phyloP scores from a whole-genome alignment of 2,113 vertebrate species.

The Nettapus auritus region DNA sequence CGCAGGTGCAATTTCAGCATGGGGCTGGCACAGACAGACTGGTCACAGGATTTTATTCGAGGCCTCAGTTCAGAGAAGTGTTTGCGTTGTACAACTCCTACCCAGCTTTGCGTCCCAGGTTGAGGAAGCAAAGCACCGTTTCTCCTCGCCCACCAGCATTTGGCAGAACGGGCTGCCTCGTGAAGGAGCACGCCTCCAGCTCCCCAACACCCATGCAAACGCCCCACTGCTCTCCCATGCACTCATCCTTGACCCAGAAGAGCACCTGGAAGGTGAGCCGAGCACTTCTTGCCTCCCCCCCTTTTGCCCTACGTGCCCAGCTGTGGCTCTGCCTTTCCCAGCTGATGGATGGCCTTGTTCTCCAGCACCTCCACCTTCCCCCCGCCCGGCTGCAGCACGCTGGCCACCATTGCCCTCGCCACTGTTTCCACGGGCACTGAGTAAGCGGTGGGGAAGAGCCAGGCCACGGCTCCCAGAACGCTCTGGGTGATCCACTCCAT shows the following conservation, averaged over 20 bases:
- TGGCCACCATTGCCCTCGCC: slow-evolving; percentile 81
- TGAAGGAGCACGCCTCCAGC: background rate
- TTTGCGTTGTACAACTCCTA: background rate
- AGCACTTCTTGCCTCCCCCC: background rate
- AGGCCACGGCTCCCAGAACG: slow-evolving; percentile 57
- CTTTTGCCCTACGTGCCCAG: background rate
- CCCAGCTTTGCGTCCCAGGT: rapidly evolving
- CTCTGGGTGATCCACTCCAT: slow-evolving; percentile 79
- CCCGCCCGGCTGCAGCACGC: slow-evolving; percentile 71
- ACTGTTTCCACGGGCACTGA: slow-evolving; percentile 77
- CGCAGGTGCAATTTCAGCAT: background rate
- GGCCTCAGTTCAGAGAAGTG: background rate
- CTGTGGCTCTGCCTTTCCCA: slow-evolving; percentile 60
- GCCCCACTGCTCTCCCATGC: background rate
- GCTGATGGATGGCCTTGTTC: slow-evolving; percentile 76
- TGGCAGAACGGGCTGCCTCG: background rate
- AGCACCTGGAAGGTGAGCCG: rapidly evolving
- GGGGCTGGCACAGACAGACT: background rate
- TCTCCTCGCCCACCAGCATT: background rate
- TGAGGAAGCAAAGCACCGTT: background rate
- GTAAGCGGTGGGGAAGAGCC: slow-evolving; percentile 72
- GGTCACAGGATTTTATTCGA: slow-evolving; percentile 17
- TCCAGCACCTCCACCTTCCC: slow-evolving; percentile 82
- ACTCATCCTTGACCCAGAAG: rapidly evolving
- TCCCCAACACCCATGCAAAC: background rate